Percentiles rank a stretch among this genome's conserved stretches.
Conservation (phyloP, 1,140 invertebrate genomes). For the Drosophila murphyi region DNA sequence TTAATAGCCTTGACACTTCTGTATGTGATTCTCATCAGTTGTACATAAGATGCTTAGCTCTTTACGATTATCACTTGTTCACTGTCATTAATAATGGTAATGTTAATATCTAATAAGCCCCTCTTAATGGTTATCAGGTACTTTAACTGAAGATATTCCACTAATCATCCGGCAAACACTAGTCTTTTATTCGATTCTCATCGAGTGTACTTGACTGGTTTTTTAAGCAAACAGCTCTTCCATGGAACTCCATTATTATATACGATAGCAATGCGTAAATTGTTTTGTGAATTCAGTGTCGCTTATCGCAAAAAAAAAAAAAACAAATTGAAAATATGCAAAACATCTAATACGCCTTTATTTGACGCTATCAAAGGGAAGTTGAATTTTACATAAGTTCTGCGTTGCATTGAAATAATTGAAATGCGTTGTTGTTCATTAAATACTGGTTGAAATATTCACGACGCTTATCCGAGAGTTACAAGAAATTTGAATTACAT, state of each 20-base stretch:
- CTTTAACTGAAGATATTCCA: slow-evolving; percentile 1
- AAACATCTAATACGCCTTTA: slow-evolving; percentile 15
- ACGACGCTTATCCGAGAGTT: slow-evolving; percentile 24
- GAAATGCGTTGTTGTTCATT: slow-evolving; percentile 60
- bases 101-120: neutral
- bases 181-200: neutral
- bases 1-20: neutral
- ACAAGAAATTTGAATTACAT: slow-evolving; percentile 41
- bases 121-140: neutral
- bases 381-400: slow-evolving; percentile 26
- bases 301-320: slow-evolving; percentile 3
- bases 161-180: neutral
- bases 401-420: slow-evolving; percentile 53
- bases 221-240: neutral
- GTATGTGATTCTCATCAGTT: slow-evolving; percentile 1
- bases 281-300: neutral
- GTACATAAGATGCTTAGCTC: neutral
- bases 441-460: slow-evolving; percentile 20
- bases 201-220: slow-evolving; percentile 13
- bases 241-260: neutral
- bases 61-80: neutral
- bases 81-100: no score
- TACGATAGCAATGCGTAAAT: neutral
- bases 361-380: slow-evolving; percentile 22
- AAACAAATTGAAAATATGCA: neutral